Evolutionary conservation across 1,140 invertebrate species (phyloP).

Genomic region (Triops cancriformis): DNA sequence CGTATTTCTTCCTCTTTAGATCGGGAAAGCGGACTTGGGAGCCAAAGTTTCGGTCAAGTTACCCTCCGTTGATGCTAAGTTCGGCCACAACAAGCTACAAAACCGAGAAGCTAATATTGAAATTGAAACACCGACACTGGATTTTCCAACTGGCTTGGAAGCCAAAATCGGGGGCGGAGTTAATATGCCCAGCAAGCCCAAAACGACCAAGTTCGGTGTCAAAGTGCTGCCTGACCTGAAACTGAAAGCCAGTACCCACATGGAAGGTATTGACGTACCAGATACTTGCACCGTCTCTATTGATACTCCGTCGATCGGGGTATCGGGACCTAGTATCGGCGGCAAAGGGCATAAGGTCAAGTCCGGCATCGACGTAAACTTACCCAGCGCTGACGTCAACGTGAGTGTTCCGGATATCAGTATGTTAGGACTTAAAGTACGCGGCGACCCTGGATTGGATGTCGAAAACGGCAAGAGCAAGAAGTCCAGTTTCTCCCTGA

Average conservation of each 20-base stretch:
- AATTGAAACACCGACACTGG: constrained; percentile 18
- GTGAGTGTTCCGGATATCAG: neutral
- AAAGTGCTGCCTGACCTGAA: constrained; percentile 26
- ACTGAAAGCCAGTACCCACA: neutral
- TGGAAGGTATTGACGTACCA: neutral
- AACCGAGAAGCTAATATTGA: constrained; percentile 18
- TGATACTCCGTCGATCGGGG: neutral
- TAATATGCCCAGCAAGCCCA: constrained; percentile 1
- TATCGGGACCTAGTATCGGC: neutral
- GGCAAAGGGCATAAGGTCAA: neutral
- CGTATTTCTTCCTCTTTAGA: neutral
- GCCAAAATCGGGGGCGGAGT: neutral
- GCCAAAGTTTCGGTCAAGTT: constrained; percentile 16
- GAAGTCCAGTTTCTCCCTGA: constrained; percentile 6
- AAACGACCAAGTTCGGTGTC: constrained; percentile 20
- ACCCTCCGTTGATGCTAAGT: constrained; percentile 16
- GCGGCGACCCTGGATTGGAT: neutral
- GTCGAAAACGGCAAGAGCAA: neutral
- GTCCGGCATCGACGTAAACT: neutral
- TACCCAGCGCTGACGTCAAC: neutral
- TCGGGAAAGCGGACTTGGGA: constrained; percentile 17
- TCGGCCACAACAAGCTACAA: constrained; percentile 7
- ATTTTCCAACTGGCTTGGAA: neutral
- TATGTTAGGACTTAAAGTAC: neutral
- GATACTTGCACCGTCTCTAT: neutral